Evolutionary conservation across 2,113 vertebrate genomes (phyloP), one percentile per base, ranked within the genome.

Genomic region (Oreocharis arfaki): DNA sequence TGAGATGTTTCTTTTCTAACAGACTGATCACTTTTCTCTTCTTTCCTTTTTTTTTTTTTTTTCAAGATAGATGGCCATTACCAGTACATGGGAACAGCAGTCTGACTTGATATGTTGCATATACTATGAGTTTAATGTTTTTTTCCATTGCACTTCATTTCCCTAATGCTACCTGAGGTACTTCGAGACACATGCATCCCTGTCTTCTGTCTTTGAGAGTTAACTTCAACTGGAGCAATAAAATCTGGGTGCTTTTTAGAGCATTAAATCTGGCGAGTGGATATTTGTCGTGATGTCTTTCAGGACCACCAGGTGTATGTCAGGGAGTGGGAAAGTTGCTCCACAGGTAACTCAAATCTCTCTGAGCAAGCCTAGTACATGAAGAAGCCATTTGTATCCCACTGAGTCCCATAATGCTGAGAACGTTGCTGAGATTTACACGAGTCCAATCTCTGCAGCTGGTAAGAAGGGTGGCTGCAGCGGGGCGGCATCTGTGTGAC

Each of bases 301-400:
- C 86, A 81, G 97, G 98, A 95, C 97, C 92, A 93, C 98, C 97
- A 98, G 98, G 98, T 98, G 94, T 96, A 97, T 98, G 97, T 98
- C 98, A 97, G 90, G 84, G 85, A 97, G 97, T 85, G 93, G 95
- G 94, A 95, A 97, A 96, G 96, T 96, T 96, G 93, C 96, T 98
- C 98, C 93, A 93, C 96, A 97, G 98, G 98, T 98, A 97, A 90
- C 95, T 96, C 76, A 73, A 55, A 92, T 97, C 98, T 98, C 98
- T 84, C 96, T 90, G 98, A 98, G 97, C 97, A 93, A 94, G 92
- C 50, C 89, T 92, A 71, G 86, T 98, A 98, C 99, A 98, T 32
- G 97, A 97, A 98, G 98, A 99, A 98, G 97, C 98, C 98, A 99
- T 99, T 99, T 99, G 98, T 98, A 98, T 98, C 98, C 98, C 98